Evolutionary conservation across 1,140 invertebrate genomes (phyloP).

Genomic region (Leptinotarsa lineolata): DNA sequence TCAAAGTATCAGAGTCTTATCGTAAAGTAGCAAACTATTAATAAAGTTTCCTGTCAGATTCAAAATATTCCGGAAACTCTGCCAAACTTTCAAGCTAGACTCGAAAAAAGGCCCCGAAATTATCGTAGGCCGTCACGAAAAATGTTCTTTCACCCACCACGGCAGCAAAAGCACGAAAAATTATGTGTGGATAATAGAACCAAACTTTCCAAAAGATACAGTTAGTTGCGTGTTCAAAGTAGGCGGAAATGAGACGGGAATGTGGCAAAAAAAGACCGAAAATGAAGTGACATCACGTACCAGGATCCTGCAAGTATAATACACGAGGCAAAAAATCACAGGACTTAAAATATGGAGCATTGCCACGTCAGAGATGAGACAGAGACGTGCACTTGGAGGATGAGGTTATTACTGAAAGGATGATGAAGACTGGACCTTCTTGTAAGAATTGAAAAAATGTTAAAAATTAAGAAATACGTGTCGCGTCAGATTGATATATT

Average conservation of each 20-base stretch:
- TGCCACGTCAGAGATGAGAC: conserved; percentile 46
- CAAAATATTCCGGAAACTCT: conserved; percentile 22
- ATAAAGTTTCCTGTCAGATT: conserved; percentile 6
- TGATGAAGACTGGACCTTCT: no score
- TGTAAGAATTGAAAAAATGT: no score
- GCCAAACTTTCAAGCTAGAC: conserved; percentile 17
- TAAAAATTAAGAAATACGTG: no score
- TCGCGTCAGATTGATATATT: no score
- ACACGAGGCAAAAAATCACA: conserved; percentile 32
- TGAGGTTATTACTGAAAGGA: no score
- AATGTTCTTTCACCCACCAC: conserved; percentile 36
- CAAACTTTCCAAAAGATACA: conserved; percentile 39
- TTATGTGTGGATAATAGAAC: conserved; percentile 42
- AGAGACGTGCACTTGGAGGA: conserved; percentile 8
- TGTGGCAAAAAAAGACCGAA: conserved; percentile 47
- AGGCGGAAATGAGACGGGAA: conserved; percentile 48
- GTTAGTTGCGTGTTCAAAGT: conserved; percentile 48
- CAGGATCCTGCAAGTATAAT: conserved; percentile 40
- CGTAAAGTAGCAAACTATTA: not conserved
- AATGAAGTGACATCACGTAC: conserved; percentile 49
- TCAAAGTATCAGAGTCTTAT: conserved; percentile 3
- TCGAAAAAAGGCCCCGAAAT: conserved; percentile 22
- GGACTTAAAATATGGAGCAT: conserved; percentile 47
- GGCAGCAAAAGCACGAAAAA: conserved; percentile 36
- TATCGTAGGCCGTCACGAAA: conserved; percentile 43